Conservation (phyloP, 2,113 vertebrate genomes). For the Cryptomyrus ogoouensis region DNA sequence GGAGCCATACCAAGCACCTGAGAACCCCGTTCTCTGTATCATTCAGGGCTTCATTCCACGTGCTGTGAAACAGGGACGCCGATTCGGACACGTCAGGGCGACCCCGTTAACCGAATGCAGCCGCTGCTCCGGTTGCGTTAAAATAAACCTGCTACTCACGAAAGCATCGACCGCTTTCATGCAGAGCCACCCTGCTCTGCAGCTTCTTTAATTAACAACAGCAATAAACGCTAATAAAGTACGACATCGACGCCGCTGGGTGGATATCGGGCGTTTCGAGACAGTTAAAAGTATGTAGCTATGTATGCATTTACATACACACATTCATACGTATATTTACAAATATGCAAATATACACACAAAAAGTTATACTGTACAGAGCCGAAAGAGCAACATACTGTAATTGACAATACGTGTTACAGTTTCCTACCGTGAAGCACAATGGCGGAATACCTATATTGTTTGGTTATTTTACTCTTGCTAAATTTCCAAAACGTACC, state of each 20-base stretch:
- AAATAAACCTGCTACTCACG: neutral
- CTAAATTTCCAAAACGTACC: conserved; percentile 23
- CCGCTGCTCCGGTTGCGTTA: neutral
- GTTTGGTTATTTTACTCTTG: conserved; percentile 21
- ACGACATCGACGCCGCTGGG: neutral
- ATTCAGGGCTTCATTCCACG: neutral
- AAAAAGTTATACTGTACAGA: conserved; percentile 37
- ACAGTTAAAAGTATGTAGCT: conserved; percentile 1
- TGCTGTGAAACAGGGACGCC: neutral
- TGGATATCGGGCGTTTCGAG: neutral
- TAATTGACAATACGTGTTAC: conserved; percentile 18
- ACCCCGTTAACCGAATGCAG: neutral
- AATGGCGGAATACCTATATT: conserved; percentile 60
- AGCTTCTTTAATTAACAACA: neutral
- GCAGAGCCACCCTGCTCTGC: neutral
- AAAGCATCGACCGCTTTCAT: neutral
- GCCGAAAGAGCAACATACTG: conserved; percentile 39
- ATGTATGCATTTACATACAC: conserved; percentile 12
- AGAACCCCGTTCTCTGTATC: neutral
- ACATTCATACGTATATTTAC: conserved; percentile 15
- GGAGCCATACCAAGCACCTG: neutral
- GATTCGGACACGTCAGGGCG: neutral
- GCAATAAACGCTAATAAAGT: neutral
- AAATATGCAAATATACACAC: conserved; percentile 32
- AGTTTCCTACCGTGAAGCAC: conserved; percentile 53